A percentile compares a stretch with the other conserved stretches of the same genome.
Evolutionary conservation across 2,797 vertebrate genomes (phyloP).

Genomic region (Hippopotamyrus pictus): DNA sequence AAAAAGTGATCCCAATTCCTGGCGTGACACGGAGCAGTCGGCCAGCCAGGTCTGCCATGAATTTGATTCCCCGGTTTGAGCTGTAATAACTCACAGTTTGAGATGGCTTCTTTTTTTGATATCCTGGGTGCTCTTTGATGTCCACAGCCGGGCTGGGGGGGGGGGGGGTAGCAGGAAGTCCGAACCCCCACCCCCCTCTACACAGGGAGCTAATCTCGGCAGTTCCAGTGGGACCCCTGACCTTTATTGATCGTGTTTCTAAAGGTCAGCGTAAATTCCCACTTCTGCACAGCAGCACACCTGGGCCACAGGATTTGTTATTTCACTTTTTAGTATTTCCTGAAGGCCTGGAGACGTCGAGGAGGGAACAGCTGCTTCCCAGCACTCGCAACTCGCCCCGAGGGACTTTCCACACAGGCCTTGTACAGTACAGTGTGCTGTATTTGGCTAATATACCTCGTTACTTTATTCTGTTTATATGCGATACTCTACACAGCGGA

Average conservation of each 20-base stretch:
- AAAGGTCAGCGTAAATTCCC: not conserved
- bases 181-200: not conserved
- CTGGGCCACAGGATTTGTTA: not conserved
- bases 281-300: not conserved
- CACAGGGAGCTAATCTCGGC: not conserved
- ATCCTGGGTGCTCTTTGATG: not conserved
- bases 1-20: not conserved
- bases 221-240: not conserved
- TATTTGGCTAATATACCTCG: not conserved
- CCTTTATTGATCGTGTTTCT: not conserved
- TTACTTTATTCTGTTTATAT: not conserved
- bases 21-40: not conserved
- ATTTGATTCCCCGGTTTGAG: not conserved
- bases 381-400: not conserved
- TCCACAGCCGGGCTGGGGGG: not conserved
- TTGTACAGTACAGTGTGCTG: not conserved
- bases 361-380: not conserved
- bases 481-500: not conserved
- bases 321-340: not conserved
- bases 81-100: not conserved
- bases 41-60: not conserved
- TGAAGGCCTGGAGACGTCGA: not conserved
- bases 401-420: not conserved
- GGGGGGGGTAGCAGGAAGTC: not conserved
- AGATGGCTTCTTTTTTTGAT: not conserved